These are phyloP conservation scores for Mycteria americana DNA, from an alignment of 2,797 vertebrate genomes.

Conservation along the genomic window DNA sequence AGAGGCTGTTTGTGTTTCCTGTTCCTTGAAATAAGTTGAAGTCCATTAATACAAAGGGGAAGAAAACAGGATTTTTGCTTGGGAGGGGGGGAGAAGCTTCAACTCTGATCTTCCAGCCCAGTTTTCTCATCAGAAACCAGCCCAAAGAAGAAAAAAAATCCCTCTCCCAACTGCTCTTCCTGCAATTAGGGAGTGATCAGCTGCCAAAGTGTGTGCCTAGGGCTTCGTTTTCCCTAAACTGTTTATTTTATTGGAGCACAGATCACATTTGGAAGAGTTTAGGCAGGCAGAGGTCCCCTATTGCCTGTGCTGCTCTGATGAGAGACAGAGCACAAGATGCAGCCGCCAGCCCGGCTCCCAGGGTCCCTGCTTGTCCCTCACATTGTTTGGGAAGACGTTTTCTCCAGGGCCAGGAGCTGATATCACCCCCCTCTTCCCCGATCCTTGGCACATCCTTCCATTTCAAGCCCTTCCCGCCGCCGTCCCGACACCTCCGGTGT, in stretches of 20 bases:
- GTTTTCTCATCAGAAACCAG: slow-evolving; percentile 50
- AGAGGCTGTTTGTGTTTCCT: not conserved
- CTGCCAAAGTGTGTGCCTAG: slow-evolving; percentile 45
- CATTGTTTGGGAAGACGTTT: not conserved
- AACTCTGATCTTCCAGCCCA: not conserved
- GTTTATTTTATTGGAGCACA: slow-evolving; percentile 46
- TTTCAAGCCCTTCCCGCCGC: not conserved
- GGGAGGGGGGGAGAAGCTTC: not conserved
- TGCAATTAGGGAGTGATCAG: slow-evolving; percentile 38
- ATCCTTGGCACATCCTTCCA: not conserved
- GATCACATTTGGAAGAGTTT: slow-evolving; percentile 54
- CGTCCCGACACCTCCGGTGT: not conserved
- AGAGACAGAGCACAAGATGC: not conserved
- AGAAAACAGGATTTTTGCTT: not conserved
- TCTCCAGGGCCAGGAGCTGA: not conserved
- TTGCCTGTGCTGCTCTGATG: not conserved
- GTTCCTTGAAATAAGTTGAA: not conserved
- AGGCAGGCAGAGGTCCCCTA: slow-evolving; percentile 13
- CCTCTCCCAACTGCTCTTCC: slow-evolving; percentile 21
- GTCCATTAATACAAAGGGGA: not conserved
- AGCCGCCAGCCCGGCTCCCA: not conserved
- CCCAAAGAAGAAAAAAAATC: not conserved
- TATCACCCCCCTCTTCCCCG: too few species aligned
- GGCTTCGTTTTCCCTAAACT: slow-evolving; percentile 42
- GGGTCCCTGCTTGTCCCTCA: not conserved